Conservation (phyloP, 2,113 vertebrate genomes). For the Sphaerodactylus townsendi region DNA sequence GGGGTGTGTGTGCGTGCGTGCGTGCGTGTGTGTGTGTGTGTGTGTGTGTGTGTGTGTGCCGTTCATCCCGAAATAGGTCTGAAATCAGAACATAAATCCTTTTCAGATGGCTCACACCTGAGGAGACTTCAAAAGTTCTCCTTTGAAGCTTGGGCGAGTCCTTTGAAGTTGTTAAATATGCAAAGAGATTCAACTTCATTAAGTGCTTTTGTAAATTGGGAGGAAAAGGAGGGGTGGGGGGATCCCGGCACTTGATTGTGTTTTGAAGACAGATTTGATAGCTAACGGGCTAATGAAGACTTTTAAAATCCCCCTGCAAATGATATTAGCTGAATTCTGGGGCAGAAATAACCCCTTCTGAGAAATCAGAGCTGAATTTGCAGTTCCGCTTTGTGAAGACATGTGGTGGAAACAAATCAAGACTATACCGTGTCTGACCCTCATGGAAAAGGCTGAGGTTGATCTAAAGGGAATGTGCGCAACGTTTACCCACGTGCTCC, state of each 20-base stretch:
- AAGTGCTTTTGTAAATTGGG: conserved; percentile 2
- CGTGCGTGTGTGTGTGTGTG: not conserved
- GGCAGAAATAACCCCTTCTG: not conserved
- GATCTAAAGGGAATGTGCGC: not conserved
- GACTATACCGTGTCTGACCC: no score
- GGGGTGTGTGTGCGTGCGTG: no score
- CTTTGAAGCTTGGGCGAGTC: conserved; percentile 14
- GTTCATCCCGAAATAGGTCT: not conserved
- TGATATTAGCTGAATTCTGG: not conserved
- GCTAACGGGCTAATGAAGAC: not conserved
- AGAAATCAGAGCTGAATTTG: not conserved
- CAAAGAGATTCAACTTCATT: conserved; percentile 7
- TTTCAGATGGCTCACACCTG: conserved; percentile 4
- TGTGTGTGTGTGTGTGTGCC: not conserved
- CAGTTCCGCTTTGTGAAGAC: not conserved
- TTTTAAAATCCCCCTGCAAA: not conserved
- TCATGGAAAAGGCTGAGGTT: not conserved
- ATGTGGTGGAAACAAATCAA: not conserved
- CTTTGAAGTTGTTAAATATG: conserved; percentile 24
- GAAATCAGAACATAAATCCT: not conserved
- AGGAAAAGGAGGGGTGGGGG: no score
- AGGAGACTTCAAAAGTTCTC: conserved; percentile 4
- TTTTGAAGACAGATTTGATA: not conserved
- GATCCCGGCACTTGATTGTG: not conserved
- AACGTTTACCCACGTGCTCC: not conserved